Evolutionary conservation across 1,140 invertebrate genomes (phyloP), one percentile per base, ranked within the genome.

Genomic region (Rhizoglyphus robini): DNA sequence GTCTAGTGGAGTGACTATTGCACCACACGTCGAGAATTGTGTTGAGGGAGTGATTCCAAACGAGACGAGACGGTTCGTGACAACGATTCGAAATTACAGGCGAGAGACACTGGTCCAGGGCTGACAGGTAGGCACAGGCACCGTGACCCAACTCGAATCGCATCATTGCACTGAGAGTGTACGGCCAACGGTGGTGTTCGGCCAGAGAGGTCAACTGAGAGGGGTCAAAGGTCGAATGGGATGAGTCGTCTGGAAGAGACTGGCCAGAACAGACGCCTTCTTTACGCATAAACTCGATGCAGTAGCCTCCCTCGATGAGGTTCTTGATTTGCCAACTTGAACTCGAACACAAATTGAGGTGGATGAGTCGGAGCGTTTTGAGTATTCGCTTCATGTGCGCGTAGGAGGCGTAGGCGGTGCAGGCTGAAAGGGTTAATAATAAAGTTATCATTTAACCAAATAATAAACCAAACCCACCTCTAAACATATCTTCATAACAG

Each of bases 311-410:
- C 29, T 60, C 58, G 27, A 60, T 60, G 4, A 60, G 30, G 29
- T 60, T n/a, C 29, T 29, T 60, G 3, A 60, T 32, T 23, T 29
- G 3, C 3, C 31, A 60, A 8, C 8, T 54, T 34, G 15, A 20
- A 29, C 36, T 13, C 27, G 15, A 13, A 23, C 58, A 60, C 31
- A 60, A 29, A 23, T 30, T n/a, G 15, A 27, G 13, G 36, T 60
- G 29, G n/a, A 32, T n/a, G 2, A 29, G 29, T n/a, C 58, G 58
- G 23, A 60, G 25, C 29, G 38, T 23, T 46, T 15, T 1, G 13
- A 60, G n/a, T 20, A 60, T 27, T n/a, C 58, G 27, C 29, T 60
- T 60, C 58, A 60, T 60, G n/a, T 60, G 58, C n/a, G 15, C 27
- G 29, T 60, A 60, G n/a, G 23, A 23, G 29, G 25, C 38, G 29